Base-by-base conservation (phyloP, 2,888 invertebrate species). In the Catocala fraxini region DNA sequence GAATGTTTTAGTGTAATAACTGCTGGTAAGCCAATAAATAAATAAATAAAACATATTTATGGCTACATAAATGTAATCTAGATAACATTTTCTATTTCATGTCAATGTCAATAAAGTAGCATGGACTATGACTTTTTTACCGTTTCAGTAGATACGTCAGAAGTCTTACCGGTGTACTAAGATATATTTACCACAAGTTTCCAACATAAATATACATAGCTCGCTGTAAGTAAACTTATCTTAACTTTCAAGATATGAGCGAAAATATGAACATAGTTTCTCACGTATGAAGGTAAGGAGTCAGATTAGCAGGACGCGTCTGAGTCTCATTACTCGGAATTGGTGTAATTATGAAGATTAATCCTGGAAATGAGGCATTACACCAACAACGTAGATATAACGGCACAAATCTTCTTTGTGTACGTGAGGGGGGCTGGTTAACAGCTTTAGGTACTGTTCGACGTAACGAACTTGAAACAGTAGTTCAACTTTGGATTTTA, bases 281-380 rank as follows among this genome's bases (percentile, higher is more conserved):
- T 70, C 70, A 66, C 69, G 75, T 80, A 70, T 72, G 70, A 73
- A 73, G 68, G 75, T 70, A 76, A 77, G 70, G 75, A 73, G 77
- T 75, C 70, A 75, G 75, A 80, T 82, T 77, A 82, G 76, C 68
- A 75, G 71, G 71, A 72, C 71, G 68, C 73, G 77, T 82, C 71
- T 71, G 76, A 73, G 71, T 72, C 69, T 77, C 84, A 82, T 84
- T 84, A 84, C 63, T 66, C 65, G 63, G 63, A 80, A 85, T 82
- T 72, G 78, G 71, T 52, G 78, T 82, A 78, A 83, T 85, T 83
- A 83, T 77, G 84, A 82, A 81, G 80, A 84, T 83, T 79, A 79
- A 81, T 81, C 74, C 73, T 65, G 79, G 71, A 80, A 81, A 82
- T 80, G 81, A 78, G 68, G 72, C 77, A 77, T 77, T 77, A 74